A percentile compares a stretch with the other conserved stretches of the same genome.
These are phyloP conservation scores for Siphonodentalium dalli DNA, from an alignment of 2,888 invertebrate genomes.

Conservation along the genomic window DNA sequence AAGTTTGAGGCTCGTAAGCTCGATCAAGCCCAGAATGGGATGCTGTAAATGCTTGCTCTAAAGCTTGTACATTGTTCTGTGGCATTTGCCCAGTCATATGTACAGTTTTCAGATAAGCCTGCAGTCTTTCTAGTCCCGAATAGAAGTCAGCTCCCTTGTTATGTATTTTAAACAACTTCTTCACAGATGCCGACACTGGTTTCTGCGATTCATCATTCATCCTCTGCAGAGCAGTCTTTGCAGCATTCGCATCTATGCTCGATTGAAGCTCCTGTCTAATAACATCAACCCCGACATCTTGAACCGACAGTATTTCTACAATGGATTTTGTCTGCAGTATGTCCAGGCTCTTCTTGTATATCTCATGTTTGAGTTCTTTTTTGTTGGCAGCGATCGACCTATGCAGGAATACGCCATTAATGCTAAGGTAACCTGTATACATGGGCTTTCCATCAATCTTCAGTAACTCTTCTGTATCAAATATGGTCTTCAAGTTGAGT, in stretches of 20 bases:
- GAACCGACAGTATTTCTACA: constrained; percentile 38
- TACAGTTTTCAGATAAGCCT: constrained; percentile 9
- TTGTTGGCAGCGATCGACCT: constrained; percentile 41
- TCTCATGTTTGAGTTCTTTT: constrained; percentile 45
- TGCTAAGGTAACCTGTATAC: constrained; percentile 40
- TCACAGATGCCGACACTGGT: constrained; percentile 10
- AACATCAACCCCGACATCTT: constrained; percentile 39
- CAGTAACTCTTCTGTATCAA: constrained; percentile 36
- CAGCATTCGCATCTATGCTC: not conserved
- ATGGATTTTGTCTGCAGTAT: constrained; percentile 38
- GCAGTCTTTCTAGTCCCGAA: constrained; percentile 18
- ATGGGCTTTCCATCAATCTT: constrained; percentile 34
- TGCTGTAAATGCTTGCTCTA: constrained; percentile 37
- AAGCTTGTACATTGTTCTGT: constrained; percentile 31
- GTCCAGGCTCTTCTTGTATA: constrained; percentile 42
- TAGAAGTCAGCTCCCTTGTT: constrained; percentile 1
- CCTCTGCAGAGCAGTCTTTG: too few relatives aligned
- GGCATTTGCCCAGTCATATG: constrained; percentile 22
- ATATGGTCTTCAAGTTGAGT: too few relatives aligned
- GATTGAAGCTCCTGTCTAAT: constrained; percentile 33
- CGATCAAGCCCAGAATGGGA: constrained; percentile 33
- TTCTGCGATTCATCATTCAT: too few relatives aligned
- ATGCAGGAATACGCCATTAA: constrained; percentile 40
- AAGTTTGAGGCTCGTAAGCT: constrained; percentile 26
- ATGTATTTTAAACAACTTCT: constrained; percentile 12